Evolutionary conservation across 2,113 vertebrate species (phyloP), one percentile per base, ranked within the genome.

Genomic region (Rhabdomys dilectus): DNA sequence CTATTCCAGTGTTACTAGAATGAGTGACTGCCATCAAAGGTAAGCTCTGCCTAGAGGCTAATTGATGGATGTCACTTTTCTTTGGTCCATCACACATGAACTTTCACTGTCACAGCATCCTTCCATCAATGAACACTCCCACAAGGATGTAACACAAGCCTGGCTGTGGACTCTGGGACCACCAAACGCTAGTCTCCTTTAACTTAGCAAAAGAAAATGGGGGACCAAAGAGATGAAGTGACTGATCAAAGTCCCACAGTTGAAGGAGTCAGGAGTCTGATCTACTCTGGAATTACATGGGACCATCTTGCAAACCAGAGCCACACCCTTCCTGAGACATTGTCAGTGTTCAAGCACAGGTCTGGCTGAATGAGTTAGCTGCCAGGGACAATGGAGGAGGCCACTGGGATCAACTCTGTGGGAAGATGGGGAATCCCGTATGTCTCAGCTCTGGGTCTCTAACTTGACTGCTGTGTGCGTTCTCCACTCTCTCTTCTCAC

Each of bases 401-500:
- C 34, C 19, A 19, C 1, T 1, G 2, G 29, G 22, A 26, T 60
- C 7, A 9, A 58, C 58, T 88, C 42, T 64, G 45, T 1, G 26
- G 39, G 58, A 42, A 5, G 51, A 58, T 8, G 62, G 60, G 80
- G 56, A n/a, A n/a, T 62, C 4, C 45, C 39, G 2, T 34, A 6
- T 16, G 1, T 26, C 87, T 89, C 68, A 29, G 22, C 64, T 42
- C 5, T 31, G 12, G 45, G 31, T n/a, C 13, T 15, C 17, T 0
- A 1, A 29, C 12, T 42, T 66, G 9, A 12, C 31, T 0, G 1
- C 15, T n/a, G 4, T 2, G 24, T 24, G 72, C 62, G 19, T 29
- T 42, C 8, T 58, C 45, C n/a, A 6, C 2, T 16, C 1, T 82
- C 9, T 51, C 72, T 88, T 21, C 53, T 84, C 36, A n/a, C 1